Evolutionary conservation across 1,140 invertebrate genomes (phyloP).

Genomic region (Philotrypesis tridentata): DNA sequence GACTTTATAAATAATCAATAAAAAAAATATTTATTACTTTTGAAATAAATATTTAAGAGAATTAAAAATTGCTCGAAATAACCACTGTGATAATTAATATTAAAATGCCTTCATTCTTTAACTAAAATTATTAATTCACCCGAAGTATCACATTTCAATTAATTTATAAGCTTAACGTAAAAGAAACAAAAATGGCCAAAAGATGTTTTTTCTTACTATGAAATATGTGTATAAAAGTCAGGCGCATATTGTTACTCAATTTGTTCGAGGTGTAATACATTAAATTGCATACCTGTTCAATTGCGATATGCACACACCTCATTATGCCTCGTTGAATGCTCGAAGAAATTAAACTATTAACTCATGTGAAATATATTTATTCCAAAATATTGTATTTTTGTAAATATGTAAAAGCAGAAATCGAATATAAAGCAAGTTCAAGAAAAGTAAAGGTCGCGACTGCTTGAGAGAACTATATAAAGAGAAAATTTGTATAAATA

Average conservation of each 20-base stretch:
- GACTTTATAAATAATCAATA: background rate
- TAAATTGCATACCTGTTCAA: constrained; percentile 34
- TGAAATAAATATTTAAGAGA: constrained; percentile 1
- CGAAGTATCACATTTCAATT: constrained; percentile 22
- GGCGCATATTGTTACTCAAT: background rate
- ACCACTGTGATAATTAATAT: constrained; percentile 35
- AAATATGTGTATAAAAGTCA: constrained; percentile 7
- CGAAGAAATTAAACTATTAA: constrained; percentile 25
- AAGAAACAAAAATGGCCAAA: constrained; percentile 23
- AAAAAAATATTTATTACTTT: background rate
- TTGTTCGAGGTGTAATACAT: constrained; percentile 4
- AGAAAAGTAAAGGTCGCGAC: background rate
- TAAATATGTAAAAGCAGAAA: constrained; percentile 49
- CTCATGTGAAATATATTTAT: constrained; percentile 51
- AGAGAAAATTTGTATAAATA: background rate
- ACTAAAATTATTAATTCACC: background rate
- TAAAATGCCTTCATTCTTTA: constrained; percentile 18
- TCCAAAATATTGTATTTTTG: constrained; percentile 56
- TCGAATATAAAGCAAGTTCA: background rate
- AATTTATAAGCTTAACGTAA: background rate
- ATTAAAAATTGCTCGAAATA: constrained; percentile 12
- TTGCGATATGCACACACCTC: constrained; percentile 51
- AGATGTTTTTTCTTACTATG: constrained; percentile 9
- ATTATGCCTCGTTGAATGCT: constrained; percentile 47
- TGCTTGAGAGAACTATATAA: background rate